Conservation (phyloP, 2,797 vertebrate species). For the Tarsius wallacei region DNA sequence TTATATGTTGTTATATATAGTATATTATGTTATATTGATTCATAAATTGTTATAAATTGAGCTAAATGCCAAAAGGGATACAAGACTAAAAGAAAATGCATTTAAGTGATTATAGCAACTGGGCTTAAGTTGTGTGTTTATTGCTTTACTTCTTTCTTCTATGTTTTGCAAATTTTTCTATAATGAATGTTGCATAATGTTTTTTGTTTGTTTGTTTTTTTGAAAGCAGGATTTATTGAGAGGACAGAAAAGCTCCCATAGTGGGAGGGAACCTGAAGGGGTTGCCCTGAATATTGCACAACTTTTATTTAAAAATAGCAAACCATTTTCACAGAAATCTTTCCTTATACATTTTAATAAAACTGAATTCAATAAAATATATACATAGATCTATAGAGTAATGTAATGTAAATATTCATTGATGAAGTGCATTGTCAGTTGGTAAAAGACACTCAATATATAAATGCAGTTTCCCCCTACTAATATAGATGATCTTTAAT, state of each 20-base stretch:
- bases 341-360: constrained; percentile 36
- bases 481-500: background rate
- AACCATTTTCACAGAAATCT: background rate
- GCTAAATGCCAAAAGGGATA: background rate
- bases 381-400: background rate
- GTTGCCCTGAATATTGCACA: background rate
- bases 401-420: constrained; percentile 31
- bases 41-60: constrained; percentile 21
- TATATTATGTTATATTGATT: constrained; percentile 24
- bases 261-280: too few species aligned
- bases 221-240: too few species aligned
- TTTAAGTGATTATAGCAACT: background rate
- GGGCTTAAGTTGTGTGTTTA: background rate
- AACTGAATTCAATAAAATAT: constrained; percentile 36
- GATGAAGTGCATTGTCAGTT: background rate
- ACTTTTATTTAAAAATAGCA: constrained; percentile 1
- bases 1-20: background rate
- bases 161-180: constrained; percentile 5
- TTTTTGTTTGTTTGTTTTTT: too few species aligned
- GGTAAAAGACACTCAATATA: background rate
- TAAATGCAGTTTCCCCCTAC: background rate
- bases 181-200: background rate
- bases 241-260: too few species aligned
- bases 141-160: background rate
- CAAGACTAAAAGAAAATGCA: constrained; percentile 37